Conservation (phyloP, 1,140 invertebrate species). For the Halictus rubicundus region DNA sequence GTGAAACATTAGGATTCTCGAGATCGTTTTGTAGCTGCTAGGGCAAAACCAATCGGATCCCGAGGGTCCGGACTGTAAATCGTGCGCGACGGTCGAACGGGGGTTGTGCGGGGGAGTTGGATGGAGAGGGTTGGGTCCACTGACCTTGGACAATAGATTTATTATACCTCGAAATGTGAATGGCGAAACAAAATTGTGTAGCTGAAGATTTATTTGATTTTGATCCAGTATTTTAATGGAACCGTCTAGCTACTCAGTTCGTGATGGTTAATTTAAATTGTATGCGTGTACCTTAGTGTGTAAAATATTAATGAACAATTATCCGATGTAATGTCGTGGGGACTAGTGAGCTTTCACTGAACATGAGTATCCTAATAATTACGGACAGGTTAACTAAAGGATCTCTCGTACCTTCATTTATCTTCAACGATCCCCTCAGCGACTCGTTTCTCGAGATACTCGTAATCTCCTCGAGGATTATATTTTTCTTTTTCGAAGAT, state of each 20-base stretch:
- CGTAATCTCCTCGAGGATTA: neutral
- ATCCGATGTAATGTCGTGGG: no score
- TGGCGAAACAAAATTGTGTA: no score
- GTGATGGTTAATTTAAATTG: no score
- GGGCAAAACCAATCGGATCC: neutral
- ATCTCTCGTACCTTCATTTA: constrained; percentile 5
- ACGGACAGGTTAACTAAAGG: neutral
- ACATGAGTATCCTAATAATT: neutral
- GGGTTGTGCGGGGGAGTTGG: neutral
- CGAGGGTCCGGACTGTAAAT: neutral
- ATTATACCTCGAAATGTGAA: neutral
- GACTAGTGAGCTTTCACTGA: no score
- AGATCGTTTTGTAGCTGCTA: neutral
- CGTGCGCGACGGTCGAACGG: no score
- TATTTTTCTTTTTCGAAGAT: neutral
- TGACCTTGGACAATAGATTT: neutral
- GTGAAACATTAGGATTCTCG: neutral
- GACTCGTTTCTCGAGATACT: neutral
- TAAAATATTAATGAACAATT: no score
- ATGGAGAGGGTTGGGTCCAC: neutral
- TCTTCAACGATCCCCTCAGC: neutral
- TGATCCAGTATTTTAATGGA: no score
- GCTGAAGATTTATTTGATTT: no score
- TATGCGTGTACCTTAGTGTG: no score
- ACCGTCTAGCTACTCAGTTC: no score